Conservation (phyloP, 2,888 invertebrate species). For the Geophilus truncorum region DNA sequence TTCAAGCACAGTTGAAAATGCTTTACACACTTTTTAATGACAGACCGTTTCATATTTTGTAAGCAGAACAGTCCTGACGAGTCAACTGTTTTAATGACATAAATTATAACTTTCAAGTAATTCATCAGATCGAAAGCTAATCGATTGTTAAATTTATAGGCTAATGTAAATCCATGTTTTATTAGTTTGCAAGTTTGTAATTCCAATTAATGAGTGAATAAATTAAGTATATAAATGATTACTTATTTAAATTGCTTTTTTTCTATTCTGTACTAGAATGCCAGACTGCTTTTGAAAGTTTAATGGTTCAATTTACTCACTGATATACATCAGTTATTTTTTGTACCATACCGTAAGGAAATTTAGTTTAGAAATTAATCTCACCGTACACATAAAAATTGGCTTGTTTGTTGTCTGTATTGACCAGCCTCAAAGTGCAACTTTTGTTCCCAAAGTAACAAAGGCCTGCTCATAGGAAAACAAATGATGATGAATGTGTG, state of each 20-base stretch:
- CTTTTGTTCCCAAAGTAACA: slow-evolving; percentile 2
- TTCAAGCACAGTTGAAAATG: too few species aligned
- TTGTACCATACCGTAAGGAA: too few species aligned
- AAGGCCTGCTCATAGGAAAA: neutral
- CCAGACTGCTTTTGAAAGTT: too few species aligned
- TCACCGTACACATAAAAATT: neutral
- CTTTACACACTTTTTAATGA: too few species aligned
- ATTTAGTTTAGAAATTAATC: neutral
- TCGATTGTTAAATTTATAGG: neutral
- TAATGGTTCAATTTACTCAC: too few species aligned
- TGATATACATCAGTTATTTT: too few species aligned
- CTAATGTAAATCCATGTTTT: neutral
- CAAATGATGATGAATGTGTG: neutral
- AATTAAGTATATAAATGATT: neutral
- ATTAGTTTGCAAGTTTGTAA: neutral
- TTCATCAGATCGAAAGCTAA: neutral
- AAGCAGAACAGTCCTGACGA: too few species aligned
- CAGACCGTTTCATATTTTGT: too few species aligned
- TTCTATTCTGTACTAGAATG: too few species aligned
- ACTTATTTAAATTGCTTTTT: too few species aligned
- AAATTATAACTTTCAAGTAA: too few species aligned
- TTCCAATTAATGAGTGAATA: neutral
- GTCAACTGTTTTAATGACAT: too few species aligned
- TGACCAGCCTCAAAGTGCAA: neutral
- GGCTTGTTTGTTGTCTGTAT: neutral